These are phyloP conservation scores for Platysteira castanea DNA, from an alignment of 2,113 vertebrate species.

Conservation along the genomic window DNA sequence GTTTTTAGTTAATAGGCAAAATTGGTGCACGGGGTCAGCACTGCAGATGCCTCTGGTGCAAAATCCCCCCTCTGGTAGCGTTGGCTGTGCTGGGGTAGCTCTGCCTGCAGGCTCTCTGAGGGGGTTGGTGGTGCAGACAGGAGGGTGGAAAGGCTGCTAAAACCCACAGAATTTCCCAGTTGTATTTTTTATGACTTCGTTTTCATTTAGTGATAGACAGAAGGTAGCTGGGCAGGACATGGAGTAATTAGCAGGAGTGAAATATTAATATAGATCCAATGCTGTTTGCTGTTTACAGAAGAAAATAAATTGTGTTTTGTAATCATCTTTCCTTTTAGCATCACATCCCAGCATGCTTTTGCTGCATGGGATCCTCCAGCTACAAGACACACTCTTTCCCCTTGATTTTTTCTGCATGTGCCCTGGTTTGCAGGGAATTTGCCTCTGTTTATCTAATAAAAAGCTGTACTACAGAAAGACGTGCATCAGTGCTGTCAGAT, in stretches of 20 bases:
- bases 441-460: neutral
- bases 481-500: neutral
- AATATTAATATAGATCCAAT: neutral
- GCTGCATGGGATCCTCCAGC: neutral
- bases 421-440: neutral
- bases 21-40: neutral
- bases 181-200: neutral
- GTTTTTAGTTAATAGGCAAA: neutral
- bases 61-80: neutral
- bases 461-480: neutral
- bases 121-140: neutral
- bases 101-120: neutral
- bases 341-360: neutral
- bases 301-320: neutral
- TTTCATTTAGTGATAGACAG: neutral
- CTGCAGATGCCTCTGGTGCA: neutral
- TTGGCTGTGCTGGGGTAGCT: neutral
- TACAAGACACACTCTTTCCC: neutral
- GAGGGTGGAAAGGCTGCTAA: neutral
- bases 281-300: neutral
- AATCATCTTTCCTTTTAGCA: neutral
- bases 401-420: neutral
- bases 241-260: neutral
- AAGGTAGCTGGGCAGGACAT: neutral
- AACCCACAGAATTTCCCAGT: neutral